Percentiles rank a stretch among this genome's conserved stretches.
Evolutionary conservation across 1,140 invertebrate genomes (phyloP).

Genomic region (Bombus waltoni): DNA sequence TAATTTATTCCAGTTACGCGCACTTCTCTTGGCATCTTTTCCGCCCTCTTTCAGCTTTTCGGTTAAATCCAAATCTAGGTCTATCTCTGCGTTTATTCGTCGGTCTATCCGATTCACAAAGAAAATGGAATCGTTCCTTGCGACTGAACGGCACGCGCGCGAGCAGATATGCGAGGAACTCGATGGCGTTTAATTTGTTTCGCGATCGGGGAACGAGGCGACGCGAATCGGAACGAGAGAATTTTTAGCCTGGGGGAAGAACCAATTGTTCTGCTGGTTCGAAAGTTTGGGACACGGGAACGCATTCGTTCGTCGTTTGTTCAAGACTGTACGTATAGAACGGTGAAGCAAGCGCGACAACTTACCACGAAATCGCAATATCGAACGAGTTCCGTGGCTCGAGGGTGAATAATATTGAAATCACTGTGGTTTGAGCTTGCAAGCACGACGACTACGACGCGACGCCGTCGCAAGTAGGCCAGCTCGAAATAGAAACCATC

Average conservation of each 20-base stretch:
- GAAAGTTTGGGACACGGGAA: conserved; percentile 1
- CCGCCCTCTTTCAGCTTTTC: background rate
- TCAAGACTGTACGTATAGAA: background rate
- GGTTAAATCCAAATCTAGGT: background rate
- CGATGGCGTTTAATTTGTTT: background rate
- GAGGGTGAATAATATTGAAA: conserved; percentile 68
- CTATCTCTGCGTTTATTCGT: background rate
- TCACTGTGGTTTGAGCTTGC: conserved; percentile 52
- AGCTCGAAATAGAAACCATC: conserved; percentile 69
- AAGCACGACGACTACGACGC: conserved; percentile 35
- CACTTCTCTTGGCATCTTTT: conserved; percentile 33
- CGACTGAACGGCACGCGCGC: background rate
- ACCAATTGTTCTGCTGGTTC: conserved; percentile 11
- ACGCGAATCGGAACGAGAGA: background rate
- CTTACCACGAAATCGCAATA: conserved; percentile 51
- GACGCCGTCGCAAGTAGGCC: conserved; percentile 65
- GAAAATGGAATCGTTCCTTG: no score
- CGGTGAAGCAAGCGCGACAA: conserved; percentile 29
- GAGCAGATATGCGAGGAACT: background rate
- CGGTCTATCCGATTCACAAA: background rate
- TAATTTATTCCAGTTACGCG: conserved; percentile 71
- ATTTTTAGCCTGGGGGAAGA: conserved; percentile 1
- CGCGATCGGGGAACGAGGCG: background rate
- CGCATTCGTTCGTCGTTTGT: conserved; percentile 31
- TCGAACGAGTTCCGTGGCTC: conserved; percentile 53